Percentiles rank a stretch among this genome's conserved stretches.
Conservation (phyloP, 2,888 invertebrate species). For the Drosophila villosipedis region DNA sequence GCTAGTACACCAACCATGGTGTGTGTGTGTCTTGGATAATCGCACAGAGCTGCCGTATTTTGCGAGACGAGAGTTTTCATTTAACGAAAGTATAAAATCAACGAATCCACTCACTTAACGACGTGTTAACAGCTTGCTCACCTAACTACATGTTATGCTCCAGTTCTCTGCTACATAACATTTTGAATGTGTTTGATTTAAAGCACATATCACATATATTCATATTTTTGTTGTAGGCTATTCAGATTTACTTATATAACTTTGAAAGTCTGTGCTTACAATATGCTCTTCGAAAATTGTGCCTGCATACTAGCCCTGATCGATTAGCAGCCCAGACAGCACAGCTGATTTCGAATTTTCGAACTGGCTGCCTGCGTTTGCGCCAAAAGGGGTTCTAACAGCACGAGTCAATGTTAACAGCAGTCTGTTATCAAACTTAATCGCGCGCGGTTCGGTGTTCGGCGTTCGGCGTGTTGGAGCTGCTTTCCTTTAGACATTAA, state of each 20-base stretch:
- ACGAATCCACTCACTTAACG: conserved; percentile 4
- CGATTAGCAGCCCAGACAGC: conserved; percentile 22
- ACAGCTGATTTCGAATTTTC: conserved; percentile 58
- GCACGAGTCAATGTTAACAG: conserved; percentile 37
- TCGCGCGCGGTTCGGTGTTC: conserved; percentile 53
- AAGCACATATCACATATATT: neutral
- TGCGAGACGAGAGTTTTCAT: neutral
- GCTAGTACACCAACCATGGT: neutral
- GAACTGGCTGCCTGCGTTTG: conserved; percentile 43
- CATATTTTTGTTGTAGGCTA: neutral
- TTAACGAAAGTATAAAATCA: neutral
- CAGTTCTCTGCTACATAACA: neutral
- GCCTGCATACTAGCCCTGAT: conserved; percentile 25
- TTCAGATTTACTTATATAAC: neutral
- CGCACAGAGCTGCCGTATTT: neutral
- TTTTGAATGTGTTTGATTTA: neutral
- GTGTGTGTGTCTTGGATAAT: neutral
- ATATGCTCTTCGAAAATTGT: neutral
- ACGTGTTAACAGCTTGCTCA: conserved; percentile 1
- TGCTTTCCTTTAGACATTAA: conserved; percentile 48
- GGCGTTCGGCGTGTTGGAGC: conserved; percentile 46
- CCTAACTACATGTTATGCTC: neutral
- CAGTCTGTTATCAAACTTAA: conserved; percentile 51
- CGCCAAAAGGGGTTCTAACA: conserved; percentile 42
- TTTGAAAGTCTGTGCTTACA: neutral